Percentiles rank a stretch among this genome's conserved stretches.
phyloP scores from a whole-genome alignment of 2,888 invertebrate species.

The Lobophora halterata region DNA sequence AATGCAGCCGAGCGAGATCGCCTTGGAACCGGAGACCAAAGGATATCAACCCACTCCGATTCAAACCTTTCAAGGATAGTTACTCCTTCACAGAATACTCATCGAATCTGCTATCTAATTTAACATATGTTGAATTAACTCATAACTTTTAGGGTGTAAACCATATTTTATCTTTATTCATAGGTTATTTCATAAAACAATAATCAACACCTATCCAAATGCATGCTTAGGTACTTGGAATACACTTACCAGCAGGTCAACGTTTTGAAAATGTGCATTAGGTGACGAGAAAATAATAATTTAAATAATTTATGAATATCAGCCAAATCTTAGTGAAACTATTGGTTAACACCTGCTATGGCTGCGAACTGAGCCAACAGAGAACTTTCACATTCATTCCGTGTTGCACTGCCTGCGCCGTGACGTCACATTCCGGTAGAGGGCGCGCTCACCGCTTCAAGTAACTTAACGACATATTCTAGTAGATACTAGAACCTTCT shows the following conservation, averaged over 20 bases:
- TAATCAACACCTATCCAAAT: too few species aligned
- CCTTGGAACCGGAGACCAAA: conserved; percentile 60
- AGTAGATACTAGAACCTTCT: conserved; percentile 10
- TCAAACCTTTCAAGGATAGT: conserved; percentile 67
- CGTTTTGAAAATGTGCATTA: too few species aligned
- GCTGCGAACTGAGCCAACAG: conserved; percentile 54
- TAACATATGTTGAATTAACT: too few species aligned
- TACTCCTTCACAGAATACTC: conserved; percentile 42
- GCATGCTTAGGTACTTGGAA: too few species aligned
- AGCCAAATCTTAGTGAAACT: conserved; percentile 40
- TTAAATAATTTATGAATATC: conserved; percentile 15
- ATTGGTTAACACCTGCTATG: conserved; percentile 64
- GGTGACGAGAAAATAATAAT: too few species aligned
- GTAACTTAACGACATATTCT: conserved; percentile 13
- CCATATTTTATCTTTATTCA: too few species aligned
- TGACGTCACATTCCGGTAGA: conserved; percentile 60
- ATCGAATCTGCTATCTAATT: conserved; percentile 45
- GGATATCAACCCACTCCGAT: conserved; percentile 56
- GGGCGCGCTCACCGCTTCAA: conserved; percentile 15
- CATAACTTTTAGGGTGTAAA: too few species aligned
- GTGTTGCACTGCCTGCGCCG: conserved; percentile 61
- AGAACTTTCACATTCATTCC: conserved; percentile 77
- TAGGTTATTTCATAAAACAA: too few species aligned
- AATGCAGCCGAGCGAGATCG: conserved; percentile 60
- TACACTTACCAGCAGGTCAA: too few species aligned